A percentile compares a stretch with the other conserved stretches of the same genome.
Evolutionary conservation across 2,113 vertebrate genomes (phyloP).

Genomic region (Corythoichthys haematopterus): DNA sequence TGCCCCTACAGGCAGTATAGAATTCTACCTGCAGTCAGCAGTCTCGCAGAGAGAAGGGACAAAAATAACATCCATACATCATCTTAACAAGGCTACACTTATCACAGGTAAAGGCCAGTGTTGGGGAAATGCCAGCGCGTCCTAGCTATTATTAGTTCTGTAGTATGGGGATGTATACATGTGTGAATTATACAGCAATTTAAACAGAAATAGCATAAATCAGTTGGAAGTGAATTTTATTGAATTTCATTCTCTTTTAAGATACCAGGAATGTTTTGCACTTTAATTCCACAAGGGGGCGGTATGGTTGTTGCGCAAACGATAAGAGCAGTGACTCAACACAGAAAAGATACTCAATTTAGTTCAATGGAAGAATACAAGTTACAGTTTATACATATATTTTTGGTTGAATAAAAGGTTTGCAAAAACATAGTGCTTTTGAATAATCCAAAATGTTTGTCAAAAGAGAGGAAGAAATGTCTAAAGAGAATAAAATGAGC

Average conservation of each 20-base stretch:
- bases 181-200: background rate
- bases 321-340: background rate
- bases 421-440: too few species aligned
- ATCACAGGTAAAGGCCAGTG: slow-evolving; percentile 26
- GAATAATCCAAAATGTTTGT: too few species aligned
- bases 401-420: too few species aligned
- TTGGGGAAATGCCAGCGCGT: background rate
- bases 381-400: too few species aligned
- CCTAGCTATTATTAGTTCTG: background rate
- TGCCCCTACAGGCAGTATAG: slow-evolving; percentile 50
- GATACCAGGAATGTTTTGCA: background rate
- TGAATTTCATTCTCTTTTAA: background rate
- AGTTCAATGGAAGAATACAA: too few species aligned
- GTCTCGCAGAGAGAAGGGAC: slow-evolving; percentile 48
- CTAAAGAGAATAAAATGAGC: too few species aligned
- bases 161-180: background rate
- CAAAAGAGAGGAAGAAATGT: too few species aligned
- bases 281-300: background rate
- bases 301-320: background rate
- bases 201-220: background rate
- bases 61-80: slow-evolving; percentile 62
- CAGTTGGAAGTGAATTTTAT: background rate
- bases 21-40: slow-evolving; percentile 66
- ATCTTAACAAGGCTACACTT: slow-evolving; percentile 29
- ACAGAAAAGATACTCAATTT: too few species aligned